Conservation (phyloP, 2,113 vertebrate genomes). For the Colaptes auratus region DNA sequence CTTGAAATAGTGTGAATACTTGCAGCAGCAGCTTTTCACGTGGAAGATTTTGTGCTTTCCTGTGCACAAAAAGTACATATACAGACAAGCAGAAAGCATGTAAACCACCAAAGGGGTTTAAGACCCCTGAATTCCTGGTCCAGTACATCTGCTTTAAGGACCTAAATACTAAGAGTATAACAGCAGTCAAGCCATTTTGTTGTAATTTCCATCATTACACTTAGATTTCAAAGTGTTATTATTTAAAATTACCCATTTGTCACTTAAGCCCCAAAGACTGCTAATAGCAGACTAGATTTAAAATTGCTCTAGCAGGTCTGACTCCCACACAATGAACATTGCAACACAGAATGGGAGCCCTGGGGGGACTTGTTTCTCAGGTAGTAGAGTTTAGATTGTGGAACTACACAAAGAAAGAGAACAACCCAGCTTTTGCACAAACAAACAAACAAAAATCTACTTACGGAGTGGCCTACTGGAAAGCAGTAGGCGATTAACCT, state of each 20-base stretch:
- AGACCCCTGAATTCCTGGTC: background rate
- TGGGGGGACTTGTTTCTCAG: background rate
- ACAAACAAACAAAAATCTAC: background rate
- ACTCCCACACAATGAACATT: background rate
- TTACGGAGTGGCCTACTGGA: background rate
- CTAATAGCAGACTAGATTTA: background rate
- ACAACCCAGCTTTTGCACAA: background rate
- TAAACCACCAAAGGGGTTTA: background rate
- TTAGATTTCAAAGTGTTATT: background rate
- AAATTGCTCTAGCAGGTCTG: background rate
- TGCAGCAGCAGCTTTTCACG: background rate
- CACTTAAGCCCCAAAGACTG: background rate
- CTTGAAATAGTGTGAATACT: background rate
- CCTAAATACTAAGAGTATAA: background rate
- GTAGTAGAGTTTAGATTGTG: background rate
- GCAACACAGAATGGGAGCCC: background rate
- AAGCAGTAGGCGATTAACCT: background rate
- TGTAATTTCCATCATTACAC: background rate
- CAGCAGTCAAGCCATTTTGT: background rate
- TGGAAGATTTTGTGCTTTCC: background rate
- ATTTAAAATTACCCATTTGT: conserved; percentile 1
- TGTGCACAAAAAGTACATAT: background rate
- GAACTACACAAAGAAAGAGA: background rate
- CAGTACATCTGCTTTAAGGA: background rate
- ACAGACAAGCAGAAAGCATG: background rate